These are phyloP conservation scores for Euplexia lucipara DNA, from an alignment of 2,888 invertebrate species.

Conservation along the genomic window DNA sequence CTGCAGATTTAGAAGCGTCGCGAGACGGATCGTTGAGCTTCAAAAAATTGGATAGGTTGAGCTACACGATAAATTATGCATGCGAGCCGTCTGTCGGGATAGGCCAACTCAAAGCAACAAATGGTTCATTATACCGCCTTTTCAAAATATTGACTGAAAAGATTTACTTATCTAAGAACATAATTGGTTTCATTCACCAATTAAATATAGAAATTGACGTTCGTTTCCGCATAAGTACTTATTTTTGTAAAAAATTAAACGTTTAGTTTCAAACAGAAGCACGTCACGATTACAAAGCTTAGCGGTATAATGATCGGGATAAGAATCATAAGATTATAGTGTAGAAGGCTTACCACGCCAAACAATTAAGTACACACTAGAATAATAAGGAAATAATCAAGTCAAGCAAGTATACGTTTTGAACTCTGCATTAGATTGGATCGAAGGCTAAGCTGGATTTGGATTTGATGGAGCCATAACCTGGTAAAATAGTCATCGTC, in stretches of 20 bases:
- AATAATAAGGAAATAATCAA: conserved; percentile 23
- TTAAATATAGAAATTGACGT: too few species aligned
- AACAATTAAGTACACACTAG: conserved; percentile 31
- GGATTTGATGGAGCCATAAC: not conserved
- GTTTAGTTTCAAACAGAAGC: conserved; percentile 8
- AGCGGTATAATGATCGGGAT: conserved; percentile 38
- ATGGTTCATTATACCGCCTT: too few species aligned
- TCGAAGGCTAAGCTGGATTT: not conserved
- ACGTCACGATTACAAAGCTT: conserved; percentile 25
- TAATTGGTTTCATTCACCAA: too few species aligned
- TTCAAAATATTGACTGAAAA: too few species aligned
- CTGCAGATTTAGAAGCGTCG: too few species aligned
- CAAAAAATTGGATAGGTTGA: too few species aligned
- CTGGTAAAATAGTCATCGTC: not conserved
- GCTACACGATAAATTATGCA: too few species aligned
- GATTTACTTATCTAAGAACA: too few species aligned
- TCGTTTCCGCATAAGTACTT: not conserved
- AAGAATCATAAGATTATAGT: conserved; percentile 44
- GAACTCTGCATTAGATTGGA: not conserved
- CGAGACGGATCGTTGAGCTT: too few species aligned
- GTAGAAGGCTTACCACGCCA: conserved; percentile 33
- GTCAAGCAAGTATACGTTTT: not conserved
- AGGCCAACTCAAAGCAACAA: too few species aligned
- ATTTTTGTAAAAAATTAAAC: not conserved
- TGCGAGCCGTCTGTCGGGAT: too few species aligned